Evolutionary conservation across 2,797 vertebrate species (phyloP), one percentile per base, ranked within the genome.

Genomic region (Acanthiza pusilla): DNA sequence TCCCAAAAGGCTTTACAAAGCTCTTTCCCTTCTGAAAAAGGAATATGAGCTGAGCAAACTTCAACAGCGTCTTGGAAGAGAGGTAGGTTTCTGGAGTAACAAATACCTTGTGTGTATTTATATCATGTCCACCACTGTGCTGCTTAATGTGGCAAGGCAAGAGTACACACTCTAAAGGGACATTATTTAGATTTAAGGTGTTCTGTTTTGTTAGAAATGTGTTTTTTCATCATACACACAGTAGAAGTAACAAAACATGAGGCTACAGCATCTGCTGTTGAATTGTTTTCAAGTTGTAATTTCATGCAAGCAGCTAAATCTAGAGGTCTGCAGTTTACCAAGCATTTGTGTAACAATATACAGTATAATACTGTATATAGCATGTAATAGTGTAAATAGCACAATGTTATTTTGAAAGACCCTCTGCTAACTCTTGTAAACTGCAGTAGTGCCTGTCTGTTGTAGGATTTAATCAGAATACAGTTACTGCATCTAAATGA

Each of bases 1-100:
- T 92, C 99, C 99, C 11, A 99, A 99, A 92, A 98, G 99, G 14
- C 98, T 99, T 32, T 99, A 99, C 96, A 99, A 99, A 97, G 99
- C 99, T 32, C 98, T 99, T 38, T 99, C 99, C 20, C 98, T 99
- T 43, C 98, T 99, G 38, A 99, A 99, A 98, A 99, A 99, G 96
- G 99, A 99, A 68, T 99, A 98, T 32, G 99, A 99, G 89, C 98
- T 99, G 76, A 99, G 99, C 94, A 99, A 99, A 95, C 98, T 99
- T 51, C 99, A 99, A 96, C 99, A 99, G 95, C 98, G 99, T 5
- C 98, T 99, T 4, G 99, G 99, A 38, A 97, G 99, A 75, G 99
- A 99, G 99, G 99, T 99, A 54, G 97, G 86, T 38, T 42, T 26
- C 6, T 13, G 16, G 12, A 10, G 22, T 43, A 29, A 30, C 32